Conservation (phyloP, 2,888 invertebrate species). For the Stenodera caucasica region DNA sequence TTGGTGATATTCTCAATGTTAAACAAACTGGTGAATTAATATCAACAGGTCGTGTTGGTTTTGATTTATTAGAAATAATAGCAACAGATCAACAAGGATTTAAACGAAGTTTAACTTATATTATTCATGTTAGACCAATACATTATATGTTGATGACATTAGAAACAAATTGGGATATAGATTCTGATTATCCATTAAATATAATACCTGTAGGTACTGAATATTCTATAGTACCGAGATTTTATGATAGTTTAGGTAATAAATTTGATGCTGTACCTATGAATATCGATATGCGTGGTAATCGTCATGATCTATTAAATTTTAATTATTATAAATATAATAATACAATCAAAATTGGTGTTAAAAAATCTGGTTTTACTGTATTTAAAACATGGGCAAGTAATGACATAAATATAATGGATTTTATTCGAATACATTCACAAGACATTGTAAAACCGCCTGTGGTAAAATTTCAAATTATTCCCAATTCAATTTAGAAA, state of each 20-base stretch:
- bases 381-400: constrained; percentile 59
- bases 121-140: constrained; percentile 59
- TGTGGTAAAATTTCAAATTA: constrained; percentile 38
- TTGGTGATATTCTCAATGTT: constrained; percentile 42
- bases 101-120: constrained; percentile 57
- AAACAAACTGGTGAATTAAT: constrained; percentile 48
- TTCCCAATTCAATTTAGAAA: no score
- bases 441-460: constrained; percentile 52
- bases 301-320: constrained; percentile 54
- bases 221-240: constrained; percentile 57
- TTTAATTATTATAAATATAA: constrained; percentile 57
- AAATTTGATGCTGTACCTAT: constrained; percentile 59
- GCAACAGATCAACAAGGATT: constrained; percentile 59
- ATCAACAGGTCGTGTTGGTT: constrained; percentile 52
- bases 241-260: constrained; percentile 61
- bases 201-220: constrained; percentile 59
- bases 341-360: constrained; percentile 55
- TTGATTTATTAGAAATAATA: constrained; percentile 54
- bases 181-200: constrained; percentile 38
- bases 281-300: constrained; percentile 56
- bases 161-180: constrained; percentile 47
- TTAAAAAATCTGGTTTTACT: constrained; percentile 57
- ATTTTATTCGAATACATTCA: constrained; percentile 54
- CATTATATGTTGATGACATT: constrained; percentile 56
- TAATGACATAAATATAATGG: constrained; percentile 47